Evolutionary conservation across 2,797 vertebrate species (phyloP).

Genomic region (Taeniopygia guttata): DNA sequence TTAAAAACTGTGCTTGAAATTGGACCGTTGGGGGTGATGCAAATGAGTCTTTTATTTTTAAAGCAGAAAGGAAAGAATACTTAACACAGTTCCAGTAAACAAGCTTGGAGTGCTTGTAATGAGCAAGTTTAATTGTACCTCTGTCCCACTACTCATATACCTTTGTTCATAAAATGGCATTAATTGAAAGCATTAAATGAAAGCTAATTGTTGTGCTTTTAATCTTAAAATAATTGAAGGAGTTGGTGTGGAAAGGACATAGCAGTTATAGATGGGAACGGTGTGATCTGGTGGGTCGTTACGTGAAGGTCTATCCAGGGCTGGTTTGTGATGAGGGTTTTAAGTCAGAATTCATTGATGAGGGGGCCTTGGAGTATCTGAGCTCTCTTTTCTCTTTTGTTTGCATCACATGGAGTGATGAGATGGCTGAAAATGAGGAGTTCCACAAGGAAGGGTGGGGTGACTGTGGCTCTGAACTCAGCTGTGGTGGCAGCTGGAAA

Average conservation of each 20-base stretch:
- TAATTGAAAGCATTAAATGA: neutral
- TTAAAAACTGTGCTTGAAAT: slow-evolving; percentile 2
- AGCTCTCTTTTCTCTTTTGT: neutral
- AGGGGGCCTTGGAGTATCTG: neutral
- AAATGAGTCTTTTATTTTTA: slow-evolving; percentile 27
- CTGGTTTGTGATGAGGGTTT: neutral
- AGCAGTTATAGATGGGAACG: neutral
- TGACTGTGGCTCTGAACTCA: fast-evolving
- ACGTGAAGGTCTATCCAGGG: neutral
- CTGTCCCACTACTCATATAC: neutral
- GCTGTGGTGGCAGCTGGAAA: neutral
- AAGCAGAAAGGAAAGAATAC: neutral
- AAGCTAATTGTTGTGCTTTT: neutral
- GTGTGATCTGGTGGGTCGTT: neutral
- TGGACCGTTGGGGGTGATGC: neutral
- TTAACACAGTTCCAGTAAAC: neutral
- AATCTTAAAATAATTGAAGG: neutral
- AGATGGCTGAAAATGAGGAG: neutral
- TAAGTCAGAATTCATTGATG: neutral
- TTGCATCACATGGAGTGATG: fast-evolving
- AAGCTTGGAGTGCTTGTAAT: neutral
- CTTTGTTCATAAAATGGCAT: neutral
- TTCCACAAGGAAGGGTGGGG: fast-evolving
- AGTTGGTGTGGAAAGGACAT: neutral
- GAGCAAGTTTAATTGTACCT: neutral